phyloP scores from a whole-genome alignment of 1,140 invertebrate genomes.

The Sweltsa coloradensis region DNA sequence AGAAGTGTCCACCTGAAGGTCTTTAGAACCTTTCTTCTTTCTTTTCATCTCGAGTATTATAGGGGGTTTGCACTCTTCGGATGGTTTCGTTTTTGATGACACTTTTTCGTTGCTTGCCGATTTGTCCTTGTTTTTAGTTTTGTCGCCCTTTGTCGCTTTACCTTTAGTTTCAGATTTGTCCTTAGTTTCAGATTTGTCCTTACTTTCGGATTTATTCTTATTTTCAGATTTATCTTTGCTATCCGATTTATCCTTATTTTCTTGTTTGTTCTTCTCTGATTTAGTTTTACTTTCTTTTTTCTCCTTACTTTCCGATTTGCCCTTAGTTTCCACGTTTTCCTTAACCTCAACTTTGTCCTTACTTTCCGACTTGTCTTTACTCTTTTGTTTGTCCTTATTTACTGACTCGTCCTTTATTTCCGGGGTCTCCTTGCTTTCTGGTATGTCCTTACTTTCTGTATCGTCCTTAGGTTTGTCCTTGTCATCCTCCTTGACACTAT shows the following conservation, averaged over 20 bases:
- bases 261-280: neutral
- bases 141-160: too few species aligned
- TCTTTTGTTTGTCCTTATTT: neutral
- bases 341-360: slow-evolving; percentile 11
- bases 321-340: slow-evolving; percentile 7
- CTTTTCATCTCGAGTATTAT: too few species aligned
- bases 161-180: too few species aligned
- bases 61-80: too few species aligned
- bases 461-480: slow-evolving; percentile 32
- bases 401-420: neutral
- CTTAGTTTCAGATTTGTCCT: neutral
- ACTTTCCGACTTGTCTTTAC: slow-evolving; percentile 3
- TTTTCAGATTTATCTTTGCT: neutral
- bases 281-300: slow-evolving; percentile 17
- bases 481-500: slow-evolving; percentile 28
- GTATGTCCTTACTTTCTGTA: neutral
- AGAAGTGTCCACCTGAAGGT: slow-evolving; percentile 17
- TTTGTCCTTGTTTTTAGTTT: too few species aligned
- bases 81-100: too few species aligned
- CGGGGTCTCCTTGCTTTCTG: neutral
- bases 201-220: neutral
- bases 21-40: slow-evolving; percentile 9
- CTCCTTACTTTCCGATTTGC: slow-evolving; percentile 20
- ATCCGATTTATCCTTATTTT: neutral
- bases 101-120: too few species aligned